Conservation (phyloP, 1,140 invertebrate species). For the Globodera ellingtonae region DNA sequence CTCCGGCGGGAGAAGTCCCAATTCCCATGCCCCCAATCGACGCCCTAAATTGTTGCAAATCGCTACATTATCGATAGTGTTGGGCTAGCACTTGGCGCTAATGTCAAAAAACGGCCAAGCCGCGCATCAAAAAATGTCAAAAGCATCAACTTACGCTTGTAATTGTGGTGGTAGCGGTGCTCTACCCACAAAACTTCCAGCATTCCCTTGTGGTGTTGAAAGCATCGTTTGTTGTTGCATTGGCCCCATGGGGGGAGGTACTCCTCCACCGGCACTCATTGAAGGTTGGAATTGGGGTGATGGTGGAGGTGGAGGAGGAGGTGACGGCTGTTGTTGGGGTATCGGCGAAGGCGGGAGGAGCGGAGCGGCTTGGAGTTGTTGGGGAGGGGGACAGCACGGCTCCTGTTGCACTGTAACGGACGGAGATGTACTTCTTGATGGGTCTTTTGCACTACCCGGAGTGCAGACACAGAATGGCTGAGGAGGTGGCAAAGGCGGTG, state of each 20-base stretch:
- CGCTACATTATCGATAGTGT: not conserved
- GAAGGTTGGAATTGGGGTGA: constrained; percentile 14
- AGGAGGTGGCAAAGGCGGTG: not conserved
- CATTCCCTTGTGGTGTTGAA: not conserved
- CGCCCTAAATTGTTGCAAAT: constrained; percentile 6
- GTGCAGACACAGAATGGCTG: constrained; percentile 30
- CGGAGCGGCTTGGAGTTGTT: constrained; percentile 27
- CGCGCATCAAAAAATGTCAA: not conserved
- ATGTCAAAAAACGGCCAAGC: not conserved
- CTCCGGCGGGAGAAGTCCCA: not conserved
- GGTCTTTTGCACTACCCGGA: not conserved
- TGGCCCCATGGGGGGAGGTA: not conserved
- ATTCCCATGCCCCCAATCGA: not conserved
- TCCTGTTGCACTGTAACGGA: constrained; percentile 23
- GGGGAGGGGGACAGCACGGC: constrained; percentile 12
- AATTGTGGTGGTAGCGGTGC: not conserved
- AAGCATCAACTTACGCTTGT: not conserved
- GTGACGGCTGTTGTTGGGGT: constrained; percentile 9
- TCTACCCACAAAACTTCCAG: not conserved
- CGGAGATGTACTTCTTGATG: too few relatives aligned
- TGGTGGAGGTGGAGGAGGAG: not conserved
- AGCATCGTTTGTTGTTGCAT: too few relatives aligned
- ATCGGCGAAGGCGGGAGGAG: constrained; percentile 16
- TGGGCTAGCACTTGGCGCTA: too few relatives aligned
- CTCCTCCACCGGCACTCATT: constrained; percentile 12